Evolutionary conservation across 1,140 invertebrate genomes (phyloP).

Genomic region (Anoplophora glabripennis): DNA sequence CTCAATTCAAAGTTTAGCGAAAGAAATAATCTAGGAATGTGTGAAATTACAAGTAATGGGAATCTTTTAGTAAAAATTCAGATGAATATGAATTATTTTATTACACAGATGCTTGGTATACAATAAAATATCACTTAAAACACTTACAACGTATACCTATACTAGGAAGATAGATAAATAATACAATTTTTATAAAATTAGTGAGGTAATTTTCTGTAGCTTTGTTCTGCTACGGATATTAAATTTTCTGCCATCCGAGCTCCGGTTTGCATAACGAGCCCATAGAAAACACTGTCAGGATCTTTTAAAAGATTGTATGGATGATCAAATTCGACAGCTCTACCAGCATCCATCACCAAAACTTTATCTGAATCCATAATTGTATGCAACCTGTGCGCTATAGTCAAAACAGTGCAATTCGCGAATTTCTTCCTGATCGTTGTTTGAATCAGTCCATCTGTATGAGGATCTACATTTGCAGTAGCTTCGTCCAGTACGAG

Average conservation of each 20-base stretch:
- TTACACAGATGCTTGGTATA: too few relatives aligned
- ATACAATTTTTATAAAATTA: too few relatives aligned
- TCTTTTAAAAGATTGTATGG: slow-evolving; percentile 65
- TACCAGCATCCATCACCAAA: slow-evolving; percentile 67
- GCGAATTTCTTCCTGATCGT: slow-evolving; percentile 67
- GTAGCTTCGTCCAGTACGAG: slow-evolving; percentile 76
- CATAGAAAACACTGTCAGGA: slow-evolving; percentile 60
- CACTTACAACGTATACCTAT: too few relatives aligned
- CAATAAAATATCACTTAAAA: too few relatives aligned
- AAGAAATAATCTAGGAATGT: too few relatives aligned
- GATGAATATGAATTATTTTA: too few relatives aligned
- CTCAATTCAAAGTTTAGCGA: too few relatives aligned
- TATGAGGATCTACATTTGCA: slow-evolving; percentile 68
- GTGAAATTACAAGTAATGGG: too few relatives aligned
- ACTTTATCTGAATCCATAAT: slow-evolving; percentile 77
- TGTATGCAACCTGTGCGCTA: slow-evolving; percentile 78
- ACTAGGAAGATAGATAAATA: too few relatives aligned
- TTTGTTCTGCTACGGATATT: slow-evolving; percentile 55
- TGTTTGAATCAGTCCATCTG: slow-evolving; percentile 64
- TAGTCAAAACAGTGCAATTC: slow-evolving; percentile 74
- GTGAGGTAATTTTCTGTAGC: too few relatives aligned
- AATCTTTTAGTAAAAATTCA: too few relatives aligned
- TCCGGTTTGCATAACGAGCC: slow-evolving; percentile 68
- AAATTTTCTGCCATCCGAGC: slow-evolving; percentile 57
- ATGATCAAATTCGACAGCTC: slow-evolving; percentile 67